Evolutionary conservation across 2,113 vertebrate genomes (phyloP).

Genomic region (Turnix velox): DNA sequence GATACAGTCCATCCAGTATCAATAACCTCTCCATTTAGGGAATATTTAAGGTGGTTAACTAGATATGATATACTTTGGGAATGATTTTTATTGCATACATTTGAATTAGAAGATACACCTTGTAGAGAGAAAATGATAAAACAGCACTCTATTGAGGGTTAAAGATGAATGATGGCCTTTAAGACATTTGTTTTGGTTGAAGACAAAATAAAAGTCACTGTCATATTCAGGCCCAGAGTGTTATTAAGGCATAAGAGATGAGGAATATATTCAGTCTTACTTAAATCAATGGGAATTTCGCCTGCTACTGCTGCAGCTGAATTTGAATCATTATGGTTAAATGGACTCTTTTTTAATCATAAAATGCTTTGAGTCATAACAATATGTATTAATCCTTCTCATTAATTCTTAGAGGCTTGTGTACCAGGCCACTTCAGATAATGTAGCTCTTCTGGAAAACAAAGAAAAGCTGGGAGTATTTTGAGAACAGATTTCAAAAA

Average conservation of each 20-base stretch:
- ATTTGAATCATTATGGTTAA: conserved; percentile 52
- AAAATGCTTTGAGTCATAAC: conserved; percentile 49
- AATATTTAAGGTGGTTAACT: conserved; percentile 50
- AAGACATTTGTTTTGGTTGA: conserved; percentile 61
- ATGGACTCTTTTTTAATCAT: conserved; percentile 50
- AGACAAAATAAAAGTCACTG: conserved; percentile 39
- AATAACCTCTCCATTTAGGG: conserved; percentile 50
- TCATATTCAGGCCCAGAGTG: conserved; percentile 13
- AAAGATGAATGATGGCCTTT: conserved; percentile 47
- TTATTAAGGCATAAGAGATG: conserved; percentile 45
- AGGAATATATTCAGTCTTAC: neutral
- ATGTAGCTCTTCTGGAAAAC: neutral
- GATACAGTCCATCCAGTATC: conserved; percentile 17
- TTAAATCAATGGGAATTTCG: conserved; percentile 38
- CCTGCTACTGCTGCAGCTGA: neutral
- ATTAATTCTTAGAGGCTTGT: conserved; percentile 13
- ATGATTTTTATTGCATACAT: conserved; percentile 53
- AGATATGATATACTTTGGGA: conserved; percentile 50
- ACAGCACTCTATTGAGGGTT: conserved; percentile 36
- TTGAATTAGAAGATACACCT: conserved; percentile 57
- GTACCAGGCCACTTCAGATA: neutral
- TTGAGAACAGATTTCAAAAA: neutral
- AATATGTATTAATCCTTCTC: conserved; percentile 35
- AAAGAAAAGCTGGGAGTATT: neutral
- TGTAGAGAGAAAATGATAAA: conserved; percentile 48